Conservation (phyloP, 2,888 invertebrate genomes). For the Prosopocoilus inquinatus region DNA sequence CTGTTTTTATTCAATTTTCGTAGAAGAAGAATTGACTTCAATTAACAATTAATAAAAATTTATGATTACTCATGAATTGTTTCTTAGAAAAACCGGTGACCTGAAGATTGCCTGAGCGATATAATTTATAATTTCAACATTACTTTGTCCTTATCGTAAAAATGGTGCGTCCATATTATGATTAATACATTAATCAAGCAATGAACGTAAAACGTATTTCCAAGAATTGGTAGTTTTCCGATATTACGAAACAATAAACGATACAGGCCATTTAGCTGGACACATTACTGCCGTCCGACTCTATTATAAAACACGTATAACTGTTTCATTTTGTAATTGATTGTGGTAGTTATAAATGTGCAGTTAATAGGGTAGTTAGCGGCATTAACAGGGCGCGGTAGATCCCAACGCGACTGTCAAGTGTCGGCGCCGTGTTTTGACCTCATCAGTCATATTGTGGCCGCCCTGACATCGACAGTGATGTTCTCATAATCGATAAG, state of each 20-base stretch:
- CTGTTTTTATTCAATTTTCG: no score
- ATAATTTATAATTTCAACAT: background rate
- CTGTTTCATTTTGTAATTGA: conserved; percentile 11
- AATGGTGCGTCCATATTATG: background rate
- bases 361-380: conserved; percentile 29
- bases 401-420: conserved; percentile 37
- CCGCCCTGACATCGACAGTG: conserved; percentile 32
- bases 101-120: no score
- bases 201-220: background rate
- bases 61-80: no score
- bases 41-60: no score
- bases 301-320: background rate
- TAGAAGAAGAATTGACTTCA: no score
- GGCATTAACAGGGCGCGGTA: conserved; percentile 33
- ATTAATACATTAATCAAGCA: conserved; percentile 1
- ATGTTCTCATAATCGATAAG: conserved; percentile 35
- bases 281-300: no score
- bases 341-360: conserved; percentile 19
- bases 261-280: no score
- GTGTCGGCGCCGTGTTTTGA: conserved; percentile 37
- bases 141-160: background rate
- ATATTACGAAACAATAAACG: no score
- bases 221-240: background rate
- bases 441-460: conserved; percentile 41
- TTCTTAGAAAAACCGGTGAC: no score